Base-by-base conservation (phyloP, 2,797 vertebrate species). In the Onychomys torridus region DNA sequence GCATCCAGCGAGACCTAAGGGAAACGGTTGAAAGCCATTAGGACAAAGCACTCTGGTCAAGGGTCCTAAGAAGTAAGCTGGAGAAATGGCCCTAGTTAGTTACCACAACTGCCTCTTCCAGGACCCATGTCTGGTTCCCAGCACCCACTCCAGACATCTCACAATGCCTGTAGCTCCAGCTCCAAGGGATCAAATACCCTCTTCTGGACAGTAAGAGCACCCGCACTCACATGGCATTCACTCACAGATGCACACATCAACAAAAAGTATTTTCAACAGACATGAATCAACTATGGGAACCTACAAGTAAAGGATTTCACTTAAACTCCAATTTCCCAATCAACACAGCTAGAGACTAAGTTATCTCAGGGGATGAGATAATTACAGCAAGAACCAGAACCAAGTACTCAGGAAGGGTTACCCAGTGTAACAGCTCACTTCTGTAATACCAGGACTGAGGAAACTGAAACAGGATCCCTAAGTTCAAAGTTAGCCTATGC, bases 1-100 rank as follows among this genome's bases (percentile, higher is more conserved):
- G 91, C 40, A 67, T 97, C 97, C 92, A 97, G 57, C 88, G 37
- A 34, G 89, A 98, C 97, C 98, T 99, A 29, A 1, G 90, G 93
- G 57, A 49, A 90, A 0, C 67, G 10, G 14, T 40, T 71, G 23
- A 73, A 40, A 29, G 23, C 4, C n/a, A 29, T 73, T 32, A 73
- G 52, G 77, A n/a, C 52, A 25, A 85, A 52, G 6, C 82, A 85
- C 21, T 52, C 4, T 34, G 49, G 14, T 52, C 1, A n/a, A 25
- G 63, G 59, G 12, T 11, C 10, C 0, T 16, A 16, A n/a, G 21
- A 7, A 69, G 0, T 13, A 32, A 57, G 67, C 23, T 40, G 34
- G 7, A 17, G 34, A 86, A 10, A 37, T 29, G 34, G 67, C 23
- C n/a, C 63, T 4, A 17, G 34, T 52, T 52, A 52, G 49, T 34